Evolutionary conservation across 2,113 vertebrate genomes (phyloP).

Genomic region (Ophthalmolycus amberensis): DNA sequence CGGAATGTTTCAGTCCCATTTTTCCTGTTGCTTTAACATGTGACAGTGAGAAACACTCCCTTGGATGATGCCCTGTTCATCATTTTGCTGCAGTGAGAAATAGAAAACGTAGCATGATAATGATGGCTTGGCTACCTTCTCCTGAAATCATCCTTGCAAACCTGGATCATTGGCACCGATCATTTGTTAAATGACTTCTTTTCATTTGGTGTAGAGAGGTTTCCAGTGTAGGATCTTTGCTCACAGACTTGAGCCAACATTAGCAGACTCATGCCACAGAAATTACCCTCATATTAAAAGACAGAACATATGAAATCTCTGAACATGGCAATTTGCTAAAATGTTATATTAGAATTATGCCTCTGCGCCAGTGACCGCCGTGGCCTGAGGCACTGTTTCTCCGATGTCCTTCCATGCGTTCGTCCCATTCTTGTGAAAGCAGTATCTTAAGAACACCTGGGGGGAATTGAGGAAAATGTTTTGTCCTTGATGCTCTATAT

Average conservation of each 20-base stretch:
- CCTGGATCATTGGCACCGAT: constrained; percentile 24
- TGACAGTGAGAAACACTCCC: constrained; percentile 29
- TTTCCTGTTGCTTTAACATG: constrained; percentile 43
- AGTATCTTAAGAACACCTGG: background rate
- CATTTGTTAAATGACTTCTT: constrained; percentile 37
- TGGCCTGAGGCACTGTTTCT: background rate
- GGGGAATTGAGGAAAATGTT: background rate
- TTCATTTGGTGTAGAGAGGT: constrained; percentile 13
- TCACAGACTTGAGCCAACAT: constrained; percentile 26
- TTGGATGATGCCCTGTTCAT: background rate
- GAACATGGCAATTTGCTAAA: background rate
- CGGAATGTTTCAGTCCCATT: constrained; percentile 52
- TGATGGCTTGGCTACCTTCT: constrained; percentile 14
- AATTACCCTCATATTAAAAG: constrained; percentile 27
- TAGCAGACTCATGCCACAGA: constrained; percentile 16
- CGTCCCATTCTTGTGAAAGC: background rate
- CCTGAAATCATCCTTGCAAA: constrained; percentile 20
- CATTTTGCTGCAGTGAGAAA: constrained; percentile 12
- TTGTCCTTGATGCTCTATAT: background rate
- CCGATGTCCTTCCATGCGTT: background rate
- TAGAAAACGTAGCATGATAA: constrained; percentile 21
- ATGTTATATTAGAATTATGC: background rate
- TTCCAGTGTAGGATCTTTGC: background rate
- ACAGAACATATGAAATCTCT: constrained; percentile 11
- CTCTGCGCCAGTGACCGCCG: background rate